Evolutionary conservation across 1,140 invertebrate genomes (phyloP).

Genomic region (Dinothrombium tinctorium): DNA sequence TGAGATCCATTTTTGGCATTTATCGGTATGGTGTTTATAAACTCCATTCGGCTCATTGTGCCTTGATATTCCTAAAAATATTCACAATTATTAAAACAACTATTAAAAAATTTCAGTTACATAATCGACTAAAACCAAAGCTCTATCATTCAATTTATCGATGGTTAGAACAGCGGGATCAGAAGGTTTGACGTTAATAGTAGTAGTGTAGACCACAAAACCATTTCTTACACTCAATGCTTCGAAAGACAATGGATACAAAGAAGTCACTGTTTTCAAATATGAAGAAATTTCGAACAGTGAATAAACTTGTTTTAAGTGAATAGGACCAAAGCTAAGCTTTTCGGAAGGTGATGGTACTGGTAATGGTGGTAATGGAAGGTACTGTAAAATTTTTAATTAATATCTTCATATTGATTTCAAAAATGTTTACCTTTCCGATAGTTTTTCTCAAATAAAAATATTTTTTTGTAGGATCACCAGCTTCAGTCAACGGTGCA

Average conservation of each 20-base stretch:
- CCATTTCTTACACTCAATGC: slow-evolving; percentile 23
- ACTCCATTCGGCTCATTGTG: slow-evolving; percentile 31
- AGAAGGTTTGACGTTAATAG: slow-evolving; percentile 23
- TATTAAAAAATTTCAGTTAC: too few relatives aligned
- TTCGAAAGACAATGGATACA: slow-evolving; percentile 9
- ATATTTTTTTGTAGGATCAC: slow-evolving; percentile 25
- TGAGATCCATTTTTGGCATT: slow-evolving; percentile 26
- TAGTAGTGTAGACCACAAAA: slow-evolving; percentile 43
- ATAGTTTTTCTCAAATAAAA: slow-evolving; percentile 21
- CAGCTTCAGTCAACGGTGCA: slow-evolving; percentile 25
- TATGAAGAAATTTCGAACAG: not conserved
- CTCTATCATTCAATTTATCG: slow-evolving; percentile 37
- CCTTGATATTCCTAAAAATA: slow-evolving; percentile 20
- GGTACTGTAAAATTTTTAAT: too few relatives aligned
- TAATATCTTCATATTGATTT: slow-evolving; percentile 13
- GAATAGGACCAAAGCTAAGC: slow-evolving; percentile 20
- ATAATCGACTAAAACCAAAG: slow-evolving; percentile 45
- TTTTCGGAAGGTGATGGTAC: too few relatives aligned
- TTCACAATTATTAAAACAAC: slow-evolving; percentile 20
- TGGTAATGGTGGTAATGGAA: too few relatives aligned
- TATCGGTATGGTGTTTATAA: slow-evolving; percentile 28
- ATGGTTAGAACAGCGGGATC: slow-evolving; percentile 32
- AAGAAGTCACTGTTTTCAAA: too few relatives aligned
- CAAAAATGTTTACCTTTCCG: slow-evolving; percentile 8
- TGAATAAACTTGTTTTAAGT: not conserved